A percentile compares a stretch with the other conserved stretches of the same genome.
Conservation (phyloP, 2,888 invertebrate species). For the Erebia aethiops region DNA sequence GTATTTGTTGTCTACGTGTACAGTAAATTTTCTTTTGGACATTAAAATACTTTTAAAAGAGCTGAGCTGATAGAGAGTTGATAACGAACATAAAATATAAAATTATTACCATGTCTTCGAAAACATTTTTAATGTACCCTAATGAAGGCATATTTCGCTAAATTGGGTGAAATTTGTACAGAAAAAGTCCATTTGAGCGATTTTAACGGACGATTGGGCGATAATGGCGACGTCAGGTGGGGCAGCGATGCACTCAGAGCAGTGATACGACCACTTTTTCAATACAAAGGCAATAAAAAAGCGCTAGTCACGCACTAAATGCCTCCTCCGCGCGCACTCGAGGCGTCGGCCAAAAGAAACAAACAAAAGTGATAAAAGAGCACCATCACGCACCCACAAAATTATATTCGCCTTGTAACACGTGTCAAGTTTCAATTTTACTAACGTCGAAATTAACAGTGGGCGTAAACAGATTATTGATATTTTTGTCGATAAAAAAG, state of each 20-base stretch:
- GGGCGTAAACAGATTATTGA: slow-evolving; percentile 82
- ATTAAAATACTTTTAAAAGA: slow-evolving; percentile 22
- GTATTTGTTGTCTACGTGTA: slow-evolving; percentile 50
- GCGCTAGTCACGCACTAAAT: slow-evolving; percentile 78
- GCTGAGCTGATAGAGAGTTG: slow-evolving; percentile 51
- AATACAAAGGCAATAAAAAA: slow-evolving; percentile 79
- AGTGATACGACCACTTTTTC: slow-evolving; percentile 67
- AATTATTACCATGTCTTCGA: slow-evolving; percentile 53
- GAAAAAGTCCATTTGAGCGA: slow-evolving; percentile 53
- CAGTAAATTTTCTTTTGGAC: slow-evolving; percentile 45
- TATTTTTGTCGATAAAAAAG: slow-evolving; percentile 80
- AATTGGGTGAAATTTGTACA: slow-evolving; percentile 59
- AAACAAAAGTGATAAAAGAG: slow-evolving; percentile 75
- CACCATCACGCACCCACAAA: slow-evolving; percentile 78
- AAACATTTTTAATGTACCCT: slow-evolving; percentile 54
- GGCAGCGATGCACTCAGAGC: slow-evolving; percentile 46
- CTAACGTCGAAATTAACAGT: slow-evolving; percentile 80
- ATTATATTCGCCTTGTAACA: slow-evolving; percentile 80
- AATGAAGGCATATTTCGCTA: slow-evolving; percentile 16
- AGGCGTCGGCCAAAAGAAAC: slow-evolving; percentile 76
- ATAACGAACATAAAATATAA: slow-evolving; percentile 49
- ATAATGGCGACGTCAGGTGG: slow-evolving; percentile 64
- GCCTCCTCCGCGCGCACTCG: slow-evolving; percentile 60
- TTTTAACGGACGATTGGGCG: slow-evolving; percentile 49
- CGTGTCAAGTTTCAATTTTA: slow-evolving; percentile 82